phyloP scores from a whole-genome alignment of 2,113 vertebrate genomes.

The Anoura caudifer region DNA sequence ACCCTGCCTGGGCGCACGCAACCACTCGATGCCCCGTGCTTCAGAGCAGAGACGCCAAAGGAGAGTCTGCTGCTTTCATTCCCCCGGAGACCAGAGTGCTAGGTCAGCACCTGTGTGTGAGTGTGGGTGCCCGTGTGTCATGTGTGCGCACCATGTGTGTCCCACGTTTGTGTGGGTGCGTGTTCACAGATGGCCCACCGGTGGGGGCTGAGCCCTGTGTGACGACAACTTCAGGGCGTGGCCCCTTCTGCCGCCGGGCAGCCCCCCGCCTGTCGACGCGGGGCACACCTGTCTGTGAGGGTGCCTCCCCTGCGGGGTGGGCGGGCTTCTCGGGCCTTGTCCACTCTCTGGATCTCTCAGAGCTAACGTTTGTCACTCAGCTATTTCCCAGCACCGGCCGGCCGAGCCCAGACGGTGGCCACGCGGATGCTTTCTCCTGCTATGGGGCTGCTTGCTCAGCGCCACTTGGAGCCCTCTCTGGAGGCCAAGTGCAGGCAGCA shows the following conservation, averaged over 20 bases:
- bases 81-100: rapidly evolving
- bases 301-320: rapidly evolving
- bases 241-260: rapidly evolving
- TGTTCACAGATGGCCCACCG: rapidly evolving
- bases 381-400: background rate
- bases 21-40: rapidly evolving
- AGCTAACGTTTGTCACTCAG: background rate
- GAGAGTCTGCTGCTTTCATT: rapidly evolving
- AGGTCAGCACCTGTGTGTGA: background rate
- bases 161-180: rapidly evolving
- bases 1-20: rapidly evolving
- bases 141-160: too few species aligned
- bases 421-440: rapidly evolving
- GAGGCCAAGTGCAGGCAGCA: background rate
- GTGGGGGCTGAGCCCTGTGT: rapidly evolving
- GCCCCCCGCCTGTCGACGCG: rapidly evolving
- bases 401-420: background rate
- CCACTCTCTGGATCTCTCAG: background rate
- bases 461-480: background rate
- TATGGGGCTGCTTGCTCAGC: background rate
- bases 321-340: rapidly evolving
- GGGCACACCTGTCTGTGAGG: rapidly evolving
- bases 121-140: background rate
- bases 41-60: rapidly evolving
- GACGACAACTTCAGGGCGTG: background rate